A percentile compares a stretch with the other conserved stretches of the same genome.
Evolutionary conservation across 2,113 vertebrate genomes (phyloP).

Genomic region (Balaeniceps rex): DNA sequence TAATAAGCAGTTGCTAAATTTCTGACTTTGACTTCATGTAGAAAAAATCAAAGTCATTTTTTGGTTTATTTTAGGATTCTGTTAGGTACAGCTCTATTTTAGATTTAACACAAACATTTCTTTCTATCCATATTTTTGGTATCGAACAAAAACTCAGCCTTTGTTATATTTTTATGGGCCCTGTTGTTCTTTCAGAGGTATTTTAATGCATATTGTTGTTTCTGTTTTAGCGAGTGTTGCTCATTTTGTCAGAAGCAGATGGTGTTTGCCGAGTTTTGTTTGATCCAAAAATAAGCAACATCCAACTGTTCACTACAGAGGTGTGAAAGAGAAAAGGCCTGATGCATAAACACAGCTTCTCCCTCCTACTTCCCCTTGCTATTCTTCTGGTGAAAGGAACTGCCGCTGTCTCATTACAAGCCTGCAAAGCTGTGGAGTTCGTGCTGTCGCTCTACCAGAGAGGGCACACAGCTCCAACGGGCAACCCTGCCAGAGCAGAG

Average conservation of each 20-base stretch:
- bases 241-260: constrained; percentile 59
- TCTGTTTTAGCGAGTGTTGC: background rate
- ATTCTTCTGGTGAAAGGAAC: constrained; percentile 30
- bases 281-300: constrained; percentile 53
- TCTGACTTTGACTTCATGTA: background rate
- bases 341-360: background rate
- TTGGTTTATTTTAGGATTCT: background rate
- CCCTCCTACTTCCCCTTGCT: background rate
- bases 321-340: constrained; percentile 48
- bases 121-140: background rate
- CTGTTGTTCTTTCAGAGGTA: background rate
- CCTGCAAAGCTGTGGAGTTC: background rate
- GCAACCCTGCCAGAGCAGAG: background rate
- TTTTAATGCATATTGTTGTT: constrained; percentile 7
- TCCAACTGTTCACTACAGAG: constrained; percentile 16
- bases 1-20: background rate
- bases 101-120: background rate
- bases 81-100: background rate
- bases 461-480: background rate
- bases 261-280: constrained; percentile 46
- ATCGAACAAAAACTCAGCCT: background rate
- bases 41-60: background rate
- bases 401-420: background rate
- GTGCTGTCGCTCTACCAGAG: background rate
- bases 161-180: background rate